phyloP scores from a whole-genome alignment of 2,888 invertebrate species.

The Lysandra bellargus region DNA sequence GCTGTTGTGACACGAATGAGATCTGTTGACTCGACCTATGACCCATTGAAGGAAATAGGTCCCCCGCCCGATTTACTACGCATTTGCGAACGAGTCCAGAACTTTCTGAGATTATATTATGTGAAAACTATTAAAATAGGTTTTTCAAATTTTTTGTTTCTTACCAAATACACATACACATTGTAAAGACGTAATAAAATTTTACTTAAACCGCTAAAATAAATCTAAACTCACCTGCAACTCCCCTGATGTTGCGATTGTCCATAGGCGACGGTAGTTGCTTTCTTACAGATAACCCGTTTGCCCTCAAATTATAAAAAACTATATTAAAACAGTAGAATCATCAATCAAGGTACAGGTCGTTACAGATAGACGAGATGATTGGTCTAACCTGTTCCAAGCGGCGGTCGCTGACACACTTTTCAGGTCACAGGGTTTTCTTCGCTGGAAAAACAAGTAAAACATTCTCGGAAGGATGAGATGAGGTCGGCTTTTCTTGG shows the following conservation, averaged over 20 bases:
- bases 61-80: not conserved
- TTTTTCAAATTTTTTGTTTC: too few species aligned
- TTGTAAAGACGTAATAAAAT: too few species aligned
- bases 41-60: constrained; percentile 1
- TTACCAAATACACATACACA: too few species aligned
- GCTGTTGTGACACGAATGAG: not conserved
- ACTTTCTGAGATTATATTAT: not conserved
- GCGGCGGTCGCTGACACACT: constrained; percentile 5
- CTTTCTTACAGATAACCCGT: too few species aligned
- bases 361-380: not conserved
- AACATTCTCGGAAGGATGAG: not conserved
- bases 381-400: not conserved
- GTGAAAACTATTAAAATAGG: too few species aligned
- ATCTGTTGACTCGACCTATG: constrained; percentile 4
- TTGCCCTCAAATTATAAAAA: too few species aligned
- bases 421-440: constrained; percentile 16
- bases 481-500: not conserved
- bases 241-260: too few species aligned
- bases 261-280: too few species aligned
- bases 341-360: not conserved
- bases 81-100: not conserved
- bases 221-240: too few species aligned
- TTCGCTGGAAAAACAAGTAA: not conserved
- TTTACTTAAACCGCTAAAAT: too few species aligned
- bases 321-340: too few species aligned